phyloP scores from a whole-genome alignment of 1,140 invertebrate genomes.

The Ditylenchus dipsaci region DNA sequence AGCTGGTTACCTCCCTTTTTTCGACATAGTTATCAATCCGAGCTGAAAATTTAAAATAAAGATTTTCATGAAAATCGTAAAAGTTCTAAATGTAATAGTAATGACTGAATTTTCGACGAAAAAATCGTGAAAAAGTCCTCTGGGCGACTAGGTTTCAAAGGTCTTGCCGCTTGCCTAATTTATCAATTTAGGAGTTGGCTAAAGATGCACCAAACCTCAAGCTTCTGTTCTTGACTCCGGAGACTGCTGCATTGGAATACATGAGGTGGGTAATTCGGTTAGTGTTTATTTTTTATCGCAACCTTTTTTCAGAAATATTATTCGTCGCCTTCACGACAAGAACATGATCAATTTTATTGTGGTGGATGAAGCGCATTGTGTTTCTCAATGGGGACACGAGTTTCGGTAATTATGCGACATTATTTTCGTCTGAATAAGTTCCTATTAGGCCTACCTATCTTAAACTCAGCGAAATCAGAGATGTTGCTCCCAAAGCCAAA shows the following conservation, averaged over 20 bases:
- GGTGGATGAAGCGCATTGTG: conserved; percentile 75
- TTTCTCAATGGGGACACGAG: conserved; percentile 88
- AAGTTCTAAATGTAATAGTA: too few relatives aligned
- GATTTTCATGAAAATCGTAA: too few relatives aligned
- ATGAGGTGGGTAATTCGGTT: background rate
- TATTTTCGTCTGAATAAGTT: conserved; percentile 6
- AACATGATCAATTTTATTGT: conserved; percentile 66
- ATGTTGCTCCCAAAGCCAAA: conserved; percentile 64
- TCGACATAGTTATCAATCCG: too few relatives aligned
- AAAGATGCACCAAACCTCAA: conserved; percentile 69
- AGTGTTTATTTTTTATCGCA: too few relatives aligned
- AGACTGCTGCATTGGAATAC: conserved; percentile 63
- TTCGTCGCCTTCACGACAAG: conserved; percentile 67
- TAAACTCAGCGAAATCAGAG: conserved; percentile 72
- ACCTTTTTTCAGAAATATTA: background rate
- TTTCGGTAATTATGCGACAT: conserved; percentile 70
- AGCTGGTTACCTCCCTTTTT: too few relatives aligned
- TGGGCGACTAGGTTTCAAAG: too few relatives aligned
- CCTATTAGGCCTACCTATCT: conserved; percentile 73
- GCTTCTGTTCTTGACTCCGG: conserved; percentile 85
- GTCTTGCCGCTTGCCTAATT: too few relatives aligned
- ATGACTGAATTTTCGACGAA: too few relatives aligned
- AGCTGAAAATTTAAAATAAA: too few relatives aligned
- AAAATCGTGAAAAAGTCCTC: too few relatives aligned
- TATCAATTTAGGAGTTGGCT: conserved; percentile 66